Conservation (phyloP, 92 coral and sea anemone species). For the Heliopora coerulea region DNA sequence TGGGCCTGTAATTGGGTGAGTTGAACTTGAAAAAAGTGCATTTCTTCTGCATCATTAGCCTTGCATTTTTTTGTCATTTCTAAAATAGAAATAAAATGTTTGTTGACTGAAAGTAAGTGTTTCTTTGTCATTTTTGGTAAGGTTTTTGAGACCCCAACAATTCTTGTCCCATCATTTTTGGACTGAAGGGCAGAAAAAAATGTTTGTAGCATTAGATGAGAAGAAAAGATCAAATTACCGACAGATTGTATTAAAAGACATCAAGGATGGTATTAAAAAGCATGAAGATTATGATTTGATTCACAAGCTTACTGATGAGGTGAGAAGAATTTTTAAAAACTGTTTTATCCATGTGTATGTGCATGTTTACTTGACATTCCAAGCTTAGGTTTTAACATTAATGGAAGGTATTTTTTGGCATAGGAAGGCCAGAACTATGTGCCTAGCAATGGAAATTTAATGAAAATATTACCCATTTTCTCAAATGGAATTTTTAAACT, state of each 20-base stretch:
- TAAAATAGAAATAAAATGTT: too few relatives aligned
- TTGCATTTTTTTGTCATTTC: too few relatives aligned
- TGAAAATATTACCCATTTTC: constrained; percentile 62
- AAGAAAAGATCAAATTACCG: constrained; percentile 60
- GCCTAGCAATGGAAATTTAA: constrained; percentile 70
- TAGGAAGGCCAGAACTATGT: constrained; percentile 36
- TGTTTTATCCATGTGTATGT: too few relatives aligned
- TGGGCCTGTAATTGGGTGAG: constrained; percentile 96
- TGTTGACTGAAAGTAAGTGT: too few relatives aligned
- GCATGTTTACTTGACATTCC: not conserved
- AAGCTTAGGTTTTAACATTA: not conserved
- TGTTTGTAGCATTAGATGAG: constrained; percentile 63
- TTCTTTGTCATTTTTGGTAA: constrained; percentile 14
- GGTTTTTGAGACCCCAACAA: constrained; percentile 85
- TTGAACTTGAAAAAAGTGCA: constrained; percentile 16
- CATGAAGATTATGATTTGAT: constrained; percentile 64
- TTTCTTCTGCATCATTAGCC: too few relatives aligned
- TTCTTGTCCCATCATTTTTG: constrained; percentile 90
- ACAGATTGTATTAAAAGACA: constrained; percentile 58
- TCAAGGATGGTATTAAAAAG: not conserved
- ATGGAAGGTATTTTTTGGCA: not conserved
- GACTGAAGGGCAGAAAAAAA: constrained; percentile 81
- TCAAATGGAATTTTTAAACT: constrained; percentile 71
- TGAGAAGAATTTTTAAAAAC: constrained; percentile 60
- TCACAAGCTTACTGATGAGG: constrained; percentile 57